Evolutionary conservation across 1,140 invertebrate genomes (phyloP), one percentile per base, ranked within the genome.

Genomic region (Cydia pomonella): DNA sequence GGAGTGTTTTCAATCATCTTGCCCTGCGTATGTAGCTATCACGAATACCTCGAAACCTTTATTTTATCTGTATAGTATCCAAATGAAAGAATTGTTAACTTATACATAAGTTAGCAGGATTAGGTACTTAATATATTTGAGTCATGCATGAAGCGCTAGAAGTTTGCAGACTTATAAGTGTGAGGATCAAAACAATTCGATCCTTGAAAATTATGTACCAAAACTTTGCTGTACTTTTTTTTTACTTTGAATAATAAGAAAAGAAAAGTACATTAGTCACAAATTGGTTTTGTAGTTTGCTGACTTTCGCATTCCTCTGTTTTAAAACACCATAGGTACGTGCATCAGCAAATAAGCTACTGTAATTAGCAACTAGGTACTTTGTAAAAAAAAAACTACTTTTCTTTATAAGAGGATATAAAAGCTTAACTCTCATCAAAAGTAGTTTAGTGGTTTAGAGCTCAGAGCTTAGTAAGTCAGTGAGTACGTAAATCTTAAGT

Each of bases 401-500:
- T 23, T 59, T 23, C 53, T 23, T 23, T 3, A 18, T 23, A 59
- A 10, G 21, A 9, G n/a, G 21, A 59, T 23, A 59, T 59, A 59
- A 59, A 59, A 59, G 7, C 53, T 23, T 23, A 59, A 21, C 21
- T 23, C 23, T 53, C 10, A 59, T 23, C 21, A 23, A 59, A 59
- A 59, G 18, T 7, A 21, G 18, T 59, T 59, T 59, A 59, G 50
- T 59, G 53, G 53, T 23, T 23, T 10, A 59, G 53, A 23, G 18
- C 18, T 23, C 18, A 59, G 53, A 64, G 25, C n/a, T 33, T 18
- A 38, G 64, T 18, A 18, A 66, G 25, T 27, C 9, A 69, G 27
- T 18, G 41, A 69, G 64, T 33, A 69, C 29, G 64, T 69, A 69
- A 69, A 69, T 69, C 29, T 38, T 69, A 12, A 12, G 64, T 41